A percentile compares a stretch with the other conserved stretches of the same genome.
Evolutionary conservation across 2,888 invertebrate genomes (phyloP).

Genomic region (Calameuta filiformis): DNA sequence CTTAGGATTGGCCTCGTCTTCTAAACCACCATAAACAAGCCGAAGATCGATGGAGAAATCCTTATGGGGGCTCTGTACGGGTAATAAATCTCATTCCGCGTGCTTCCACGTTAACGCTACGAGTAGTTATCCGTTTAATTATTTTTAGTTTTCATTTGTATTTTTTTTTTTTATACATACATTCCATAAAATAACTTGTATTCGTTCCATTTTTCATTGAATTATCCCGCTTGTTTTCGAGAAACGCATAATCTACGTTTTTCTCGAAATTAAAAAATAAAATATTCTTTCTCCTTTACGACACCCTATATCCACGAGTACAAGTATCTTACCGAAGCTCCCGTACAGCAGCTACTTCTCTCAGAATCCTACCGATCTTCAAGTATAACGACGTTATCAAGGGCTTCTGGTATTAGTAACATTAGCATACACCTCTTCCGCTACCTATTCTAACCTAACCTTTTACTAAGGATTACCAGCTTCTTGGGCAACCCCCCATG

Average conservation of each 20-base stretch:
- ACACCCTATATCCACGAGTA: neutral
- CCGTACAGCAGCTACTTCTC: neutral
- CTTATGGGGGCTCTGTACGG: neutral
- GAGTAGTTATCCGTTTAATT: neutral
- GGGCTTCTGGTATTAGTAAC: conserved; percentile 32
- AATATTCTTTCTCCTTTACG: neutral
- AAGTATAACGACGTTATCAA: conserved; percentile 36
- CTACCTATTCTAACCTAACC: conserved; percentile 13
- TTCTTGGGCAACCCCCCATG: neutral
- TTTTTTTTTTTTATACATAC: neutral
- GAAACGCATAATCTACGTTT: neutral
- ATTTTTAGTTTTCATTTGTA: neutral
- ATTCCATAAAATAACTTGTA: neutral
- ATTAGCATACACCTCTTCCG: conserved; percentile 36
- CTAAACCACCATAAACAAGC: neutral
- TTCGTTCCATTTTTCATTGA: neutral
- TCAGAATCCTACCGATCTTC: neutral
- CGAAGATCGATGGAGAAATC: neutral
- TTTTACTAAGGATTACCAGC: conserved; percentile 37
- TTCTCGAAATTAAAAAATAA: neutral
- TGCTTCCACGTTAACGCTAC: neutral
- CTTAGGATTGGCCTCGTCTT: neutral
- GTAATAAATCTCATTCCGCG: neutral
- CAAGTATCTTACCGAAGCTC: neutral
- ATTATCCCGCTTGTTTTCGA: too few relatives aligned